Conservation (phyloP, 2,888 invertebrate genomes). For the Baccha elongata region DNA sequence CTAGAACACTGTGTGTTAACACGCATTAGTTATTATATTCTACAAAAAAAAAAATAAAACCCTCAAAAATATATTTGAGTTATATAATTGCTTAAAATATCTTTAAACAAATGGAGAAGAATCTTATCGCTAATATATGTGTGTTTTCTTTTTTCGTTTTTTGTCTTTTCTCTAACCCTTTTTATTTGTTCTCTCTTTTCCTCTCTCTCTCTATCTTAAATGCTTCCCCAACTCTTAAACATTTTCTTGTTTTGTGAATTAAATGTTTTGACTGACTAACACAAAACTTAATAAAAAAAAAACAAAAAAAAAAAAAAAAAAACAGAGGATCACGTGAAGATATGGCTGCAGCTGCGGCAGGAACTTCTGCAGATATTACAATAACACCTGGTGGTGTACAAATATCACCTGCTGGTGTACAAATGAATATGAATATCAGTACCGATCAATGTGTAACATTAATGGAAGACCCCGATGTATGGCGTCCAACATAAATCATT, state of each 20-base stretch:
- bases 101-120: constrained; percentile 55
- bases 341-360: constrained; percentile 93
- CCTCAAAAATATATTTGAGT: constrained; percentile 28
- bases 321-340: constrained; percentile 91
- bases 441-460: constrained; percentile 89
- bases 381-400: constrained; percentile 84
- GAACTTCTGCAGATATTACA: constrained; percentile 86
- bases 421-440: too few species aligned
- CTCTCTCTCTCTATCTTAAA: constrained; percentile 74
- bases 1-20: constrained; percentile 42
- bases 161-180: constrained; percentile 75
- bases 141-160: constrained; percentile 73
- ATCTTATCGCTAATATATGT: constrained; percentile 70
- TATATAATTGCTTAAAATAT: constrained; percentile 42
- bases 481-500: constrained; percentile 93
- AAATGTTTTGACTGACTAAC: constrained; percentile 46
- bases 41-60: constrained; percentile 37
- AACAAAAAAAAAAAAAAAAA: constrained; percentile 17
- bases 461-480: constrained; percentile 96
- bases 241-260: too few species aligned
- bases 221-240: constrained; percentile 62
- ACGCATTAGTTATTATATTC: constrained; percentile 61
- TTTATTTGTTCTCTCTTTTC: constrained; percentile 40
- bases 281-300: constrained; percentile 1
- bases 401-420: constrained; percentile 83